These are phyloP conservation scores for Limonius californicus DNA, from an alignment of 1,140 invertebrate species.

Conservation along the genomic window DNA sequence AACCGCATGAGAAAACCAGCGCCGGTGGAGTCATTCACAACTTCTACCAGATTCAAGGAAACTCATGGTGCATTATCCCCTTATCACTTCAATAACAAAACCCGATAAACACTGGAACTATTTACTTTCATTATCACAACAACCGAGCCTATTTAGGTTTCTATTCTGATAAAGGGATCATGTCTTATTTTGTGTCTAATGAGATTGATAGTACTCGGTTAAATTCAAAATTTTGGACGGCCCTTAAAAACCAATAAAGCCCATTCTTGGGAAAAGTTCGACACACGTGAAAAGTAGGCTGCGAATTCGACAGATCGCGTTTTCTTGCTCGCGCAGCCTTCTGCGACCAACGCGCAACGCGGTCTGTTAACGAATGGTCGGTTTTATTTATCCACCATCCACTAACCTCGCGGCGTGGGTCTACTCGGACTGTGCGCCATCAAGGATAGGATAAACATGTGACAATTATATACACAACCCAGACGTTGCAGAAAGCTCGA, in stretches of 20 bases:
- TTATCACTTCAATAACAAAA: background rate
- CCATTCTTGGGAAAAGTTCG: too few species aligned
- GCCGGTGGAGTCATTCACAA: background rate
- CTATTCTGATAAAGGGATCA: too few species aligned
- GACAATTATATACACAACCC: constrained; percentile 1
- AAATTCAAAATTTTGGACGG: too few species aligned
- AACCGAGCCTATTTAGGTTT: background rate
- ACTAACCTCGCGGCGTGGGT: background rate
- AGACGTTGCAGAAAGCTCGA: background rate
- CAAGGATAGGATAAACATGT: constrained; percentile 4
- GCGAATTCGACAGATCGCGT: background rate
- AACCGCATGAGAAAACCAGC: background rate
- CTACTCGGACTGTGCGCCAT: background rate
- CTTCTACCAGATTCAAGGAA: background rate
- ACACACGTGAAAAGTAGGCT: too few species aligned
- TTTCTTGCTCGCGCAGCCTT: background rate
- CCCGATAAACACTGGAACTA: background rate
- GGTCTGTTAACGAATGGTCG: constrained; percentile 2
- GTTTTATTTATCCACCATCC: constrained; percentile 1
- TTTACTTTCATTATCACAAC: background rate
- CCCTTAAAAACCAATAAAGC: too few species aligned
- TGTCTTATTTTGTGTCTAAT: too few species aligned
- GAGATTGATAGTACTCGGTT: too few species aligned
- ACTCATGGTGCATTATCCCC: background rate
- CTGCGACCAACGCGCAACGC: background rate